Conservation (phyloP, 2,113 vertebrate species). For the Colius striatus region DNA sequence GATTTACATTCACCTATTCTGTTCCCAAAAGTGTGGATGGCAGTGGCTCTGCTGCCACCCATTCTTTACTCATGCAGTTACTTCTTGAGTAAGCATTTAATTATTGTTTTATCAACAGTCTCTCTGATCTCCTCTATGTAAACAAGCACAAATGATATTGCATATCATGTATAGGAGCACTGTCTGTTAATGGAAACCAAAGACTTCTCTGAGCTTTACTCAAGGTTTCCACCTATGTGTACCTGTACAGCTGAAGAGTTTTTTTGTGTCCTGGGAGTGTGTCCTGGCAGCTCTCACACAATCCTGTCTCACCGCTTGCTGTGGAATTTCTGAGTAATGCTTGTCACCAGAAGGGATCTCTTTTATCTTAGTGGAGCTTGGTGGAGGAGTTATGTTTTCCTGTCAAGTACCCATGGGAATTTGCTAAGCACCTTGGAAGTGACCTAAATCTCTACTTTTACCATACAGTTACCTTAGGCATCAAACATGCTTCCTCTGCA, state of each 20-base stretch:
- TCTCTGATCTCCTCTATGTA: neutral
- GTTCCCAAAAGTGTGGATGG: neutral
- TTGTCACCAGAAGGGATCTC: slow-evolving; percentile 35
- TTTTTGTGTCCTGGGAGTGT: neutral
- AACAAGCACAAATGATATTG: neutral
- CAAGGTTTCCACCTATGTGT: neutral
- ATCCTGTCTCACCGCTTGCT: neutral
- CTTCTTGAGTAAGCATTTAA: neutral
- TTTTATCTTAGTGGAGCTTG: neutral
- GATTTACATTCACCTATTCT: neutral
- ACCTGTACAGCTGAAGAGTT: neutral
- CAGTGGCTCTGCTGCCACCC: neutral
- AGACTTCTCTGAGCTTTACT: neutral
- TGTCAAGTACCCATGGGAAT: slow-evolving; percentile 22
- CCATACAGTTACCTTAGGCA: neutral
- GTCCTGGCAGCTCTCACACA: neutral
- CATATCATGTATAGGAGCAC: fast-evolving
- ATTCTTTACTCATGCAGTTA: neutral
- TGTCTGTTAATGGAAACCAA: neutral
- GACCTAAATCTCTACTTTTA: slow-evolving; percentile 43
- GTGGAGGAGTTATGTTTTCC: slow-evolving; percentile 8
- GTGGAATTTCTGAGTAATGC: slow-evolving; percentile 31
- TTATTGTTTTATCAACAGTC: neutral
- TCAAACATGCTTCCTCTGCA: neutral
- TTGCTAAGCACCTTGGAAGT: slow-evolving; percentile 12